A percentile compares a stretch with the other conserved stretches of the same genome.
These are phyloP conservation scores for Carduelis carduelis DNA, from an alignment of 2,797 vertebrate genomes.

Conservation along the genomic window DNA sequence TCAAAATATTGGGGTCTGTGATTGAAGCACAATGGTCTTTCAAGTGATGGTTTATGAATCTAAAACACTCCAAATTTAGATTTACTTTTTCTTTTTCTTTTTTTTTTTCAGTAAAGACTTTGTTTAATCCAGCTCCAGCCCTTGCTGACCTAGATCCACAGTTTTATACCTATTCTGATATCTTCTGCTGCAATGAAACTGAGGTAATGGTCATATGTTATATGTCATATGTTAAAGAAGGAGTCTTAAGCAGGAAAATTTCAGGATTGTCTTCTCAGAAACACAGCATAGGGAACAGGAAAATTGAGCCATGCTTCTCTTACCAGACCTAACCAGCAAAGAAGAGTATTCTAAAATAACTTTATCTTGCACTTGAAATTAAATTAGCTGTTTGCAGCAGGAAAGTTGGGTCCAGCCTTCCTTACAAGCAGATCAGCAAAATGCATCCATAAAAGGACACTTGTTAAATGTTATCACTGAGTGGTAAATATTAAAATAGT, in stretches of 20 bases:
- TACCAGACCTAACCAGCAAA: background rate
- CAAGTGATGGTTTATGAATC: background rate
- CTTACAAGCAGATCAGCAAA: background rate
- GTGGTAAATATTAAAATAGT: constrained; percentile 13
- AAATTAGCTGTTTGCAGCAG: background rate
- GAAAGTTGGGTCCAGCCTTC: background rate
- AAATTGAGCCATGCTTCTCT: background rate
- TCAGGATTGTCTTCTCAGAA: background rate
- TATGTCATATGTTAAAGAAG: background rate
- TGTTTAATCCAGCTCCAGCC: constrained; percentile 96
- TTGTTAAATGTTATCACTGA: background rate
- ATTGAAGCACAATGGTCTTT: background rate
- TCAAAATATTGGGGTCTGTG: background rate
- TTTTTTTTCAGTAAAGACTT: constrained; percentile 84
- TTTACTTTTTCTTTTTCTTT: background rate
- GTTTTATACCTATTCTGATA: constrained; percentile 87
- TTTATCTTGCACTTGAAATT: background rate
- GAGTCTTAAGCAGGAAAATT: background rate
- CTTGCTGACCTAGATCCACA: constrained; percentile 82
- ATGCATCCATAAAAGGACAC: background rate
- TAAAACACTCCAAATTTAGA: background rate
- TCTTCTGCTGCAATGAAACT: constrained; percentile 98
- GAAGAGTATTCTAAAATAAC: background rate
- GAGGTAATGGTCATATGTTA: constrained; percentile 81
- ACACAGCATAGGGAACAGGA: background rate